Percentiles rank a stretch among this genome's conserved stretches.
Conservation (phyloP, 1,140 invertebrate genomes). For the Lasioglossum baleicum region DNA sequence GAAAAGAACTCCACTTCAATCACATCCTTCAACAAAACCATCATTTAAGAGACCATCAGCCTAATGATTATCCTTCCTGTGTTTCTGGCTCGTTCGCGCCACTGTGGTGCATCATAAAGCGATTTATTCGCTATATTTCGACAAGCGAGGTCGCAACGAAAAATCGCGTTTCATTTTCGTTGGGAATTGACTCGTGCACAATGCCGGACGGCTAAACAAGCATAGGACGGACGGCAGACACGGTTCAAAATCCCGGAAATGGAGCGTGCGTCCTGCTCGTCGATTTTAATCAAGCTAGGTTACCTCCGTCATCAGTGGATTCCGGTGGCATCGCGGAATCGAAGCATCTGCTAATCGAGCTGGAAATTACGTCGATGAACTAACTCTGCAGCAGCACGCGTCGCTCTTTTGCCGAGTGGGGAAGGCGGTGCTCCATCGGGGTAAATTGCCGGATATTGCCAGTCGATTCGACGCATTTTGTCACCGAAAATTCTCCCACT, state of each 20-base stretch:
- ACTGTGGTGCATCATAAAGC: too few species aligned
- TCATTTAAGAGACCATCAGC: too few species aligned
- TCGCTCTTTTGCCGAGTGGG: neutral
- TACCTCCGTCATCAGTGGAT: constrained; percentile 59
- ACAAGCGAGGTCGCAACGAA: too few species aligned
- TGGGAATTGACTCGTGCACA: too few species aligned
- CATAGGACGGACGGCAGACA: too few species aligned
- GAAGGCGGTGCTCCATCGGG: constrained; percentile 21
- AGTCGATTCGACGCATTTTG: constrained; percentile 44
- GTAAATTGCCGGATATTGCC: constrained; percentile 61
- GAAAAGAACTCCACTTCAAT: too few species aligned
- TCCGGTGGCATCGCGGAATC: constrained; percentile 23
- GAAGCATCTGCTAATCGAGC: constrained; percentile 59
- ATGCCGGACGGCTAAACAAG: too few species aligned
- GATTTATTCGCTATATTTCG: too few species aligned
- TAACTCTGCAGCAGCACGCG: constrained; percentile 11
- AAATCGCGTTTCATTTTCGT: too few species aligned
- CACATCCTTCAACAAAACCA: too few species aligned
- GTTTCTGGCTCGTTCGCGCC: too few species aligned
- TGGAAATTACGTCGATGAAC: constrained; percentile 66
- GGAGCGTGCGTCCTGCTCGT: constrained; percentile 3
- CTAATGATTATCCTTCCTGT: too few species aligned
- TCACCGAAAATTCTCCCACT: constrained; percentile 22
- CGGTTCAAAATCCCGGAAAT: constrained; percentile 23
- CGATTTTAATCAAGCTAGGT: constrained; percentile 64